Evolutionary conservation across 1,140 invertebrate species (phyloP), one percentile per base, ranked within the genome.

Genomic region (Bombus pascuorum): DNA sequence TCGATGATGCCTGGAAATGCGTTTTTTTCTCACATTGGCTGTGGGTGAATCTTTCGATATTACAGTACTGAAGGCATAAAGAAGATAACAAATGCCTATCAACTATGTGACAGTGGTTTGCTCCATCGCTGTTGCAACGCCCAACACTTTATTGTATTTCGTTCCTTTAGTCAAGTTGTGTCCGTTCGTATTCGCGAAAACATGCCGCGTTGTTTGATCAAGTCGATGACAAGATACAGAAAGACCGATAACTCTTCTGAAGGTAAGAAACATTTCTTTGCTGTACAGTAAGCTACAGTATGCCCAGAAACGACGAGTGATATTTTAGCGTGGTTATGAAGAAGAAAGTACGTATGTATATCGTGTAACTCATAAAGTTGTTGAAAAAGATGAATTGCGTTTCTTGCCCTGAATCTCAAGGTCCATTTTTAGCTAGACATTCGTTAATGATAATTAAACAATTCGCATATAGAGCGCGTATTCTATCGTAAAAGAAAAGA

Each of bases 131-230:
- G 68, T 62, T 90, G 47, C n/a, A 59, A 77, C 79, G 44, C 5
- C 34, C 22, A 62, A 2, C 42, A 79, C 79, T 81, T 81, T 18
- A 75, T 79, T 15, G 12, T 65, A 72, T 47, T 75, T 77, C 28
- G n/a, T 74, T 44, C 5, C 57, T 62, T 79, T 65, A 47, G 15
- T 39, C 22, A 32, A 77, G 66, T 39, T 15, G 59, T 68, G 76
- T 37, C 37, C 9, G 57, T 44, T 37, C 32, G 18, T 71, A 28
- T n/a, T n/a, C 65, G 65, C 34, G 42, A 70, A 87, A 91, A 79
- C 22, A 94, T 94, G 94, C 94, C 94, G 18, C 92, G 91, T 8
- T 94, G 94, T 74, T 81, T 94, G 47, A 91, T 94, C 70, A 94
- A 93, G 72, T 94, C 91, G 2, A 93, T 94, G 91, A 87, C 89